phyloP scores from a whole-genome alignment of 2,113 vertebrate genomes.

The Etheostoma cragini region DNA sequence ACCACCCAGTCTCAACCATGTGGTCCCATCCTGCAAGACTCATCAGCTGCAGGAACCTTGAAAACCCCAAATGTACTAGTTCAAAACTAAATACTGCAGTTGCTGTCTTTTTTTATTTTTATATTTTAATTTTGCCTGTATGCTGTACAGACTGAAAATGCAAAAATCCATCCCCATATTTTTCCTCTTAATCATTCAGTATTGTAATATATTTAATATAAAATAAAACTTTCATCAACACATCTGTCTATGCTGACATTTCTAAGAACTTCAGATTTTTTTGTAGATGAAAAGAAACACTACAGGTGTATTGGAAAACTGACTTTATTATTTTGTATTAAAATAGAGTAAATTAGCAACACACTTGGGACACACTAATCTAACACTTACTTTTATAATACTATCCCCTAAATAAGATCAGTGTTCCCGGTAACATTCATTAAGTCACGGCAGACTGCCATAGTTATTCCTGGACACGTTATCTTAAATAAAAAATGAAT shows the following conservation, averaged over 20 bases:
- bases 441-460: not conserved
- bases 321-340: slow-evolving; percentile 3
- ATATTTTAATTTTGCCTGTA: slow-evolving; percentile 66
- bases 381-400: no score
- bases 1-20: slow-evolving; percentile 40
- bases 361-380: not conserved
- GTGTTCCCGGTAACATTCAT: not conserved
- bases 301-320: not conserved
- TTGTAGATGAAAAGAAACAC: not conserved
- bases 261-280: not conserved
- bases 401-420: no score
- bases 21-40: slow-evolving; percentile 45
- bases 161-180: slow-evolving; percentile 82
- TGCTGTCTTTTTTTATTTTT: slow-evolving; percentile 59
- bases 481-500: not conserved
- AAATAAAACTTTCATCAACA: slow-evolving; percentile 88
- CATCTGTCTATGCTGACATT: slow-evolving; percentile 33
- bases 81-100: slow-evolving; percentile 50
- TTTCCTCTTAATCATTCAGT: slow-evolving; percentile 84
- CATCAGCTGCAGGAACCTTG: slow-evolving; percentile 51
- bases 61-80: slow-evolving; percentile 37
- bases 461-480: not conserved
- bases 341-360: not conserved
- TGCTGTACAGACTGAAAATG: slow-evolving; percentile 82
- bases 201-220: slow-evolving; percentile 91